A percentile compares a stretch with the other conserved stretches of the same genome.
These are phyloP conservation scores for Scomberomorus guttatus DNA, from an alignment of 2,797 vertebrate species.

Conservation along the genomic window DNA sequence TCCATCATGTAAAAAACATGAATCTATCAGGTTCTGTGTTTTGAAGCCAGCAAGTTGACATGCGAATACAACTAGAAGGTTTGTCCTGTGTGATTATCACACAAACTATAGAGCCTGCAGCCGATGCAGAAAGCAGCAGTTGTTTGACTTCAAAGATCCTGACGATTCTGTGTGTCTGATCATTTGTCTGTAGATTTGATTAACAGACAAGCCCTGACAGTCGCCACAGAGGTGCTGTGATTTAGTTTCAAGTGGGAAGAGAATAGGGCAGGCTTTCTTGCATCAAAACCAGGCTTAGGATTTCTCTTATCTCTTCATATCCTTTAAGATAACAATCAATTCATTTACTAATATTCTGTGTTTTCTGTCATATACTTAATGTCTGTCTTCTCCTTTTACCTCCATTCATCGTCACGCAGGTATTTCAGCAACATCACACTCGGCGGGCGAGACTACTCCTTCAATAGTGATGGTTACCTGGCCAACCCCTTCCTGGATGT, in stretches of 20 bases:
- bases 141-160: slow-evolving; percentile 74
- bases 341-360: slow-evolving; percentile 7
- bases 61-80: slow-evolving; percentile 66
- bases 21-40: slow-evolving; percentile 55
- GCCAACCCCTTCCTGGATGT: slow-evolving; percentile 95
- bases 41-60: slow-evolving; percentile 68
- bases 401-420: slow-evolving; percentile 75
- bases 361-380: slow-evolving; percentile 26
- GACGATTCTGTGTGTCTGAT: slow-evolving; percentile 69
- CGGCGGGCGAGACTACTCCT: slow-evolving; percentile 94
- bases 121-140: slow-evolving; percentile 53
- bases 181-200: slow-evolving; percentile 69
- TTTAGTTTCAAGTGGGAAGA: slow-evolving; percentile 55
- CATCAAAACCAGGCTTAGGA: slow-evolving; percentile 31
- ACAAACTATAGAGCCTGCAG: slow-evolving; percentile 56
- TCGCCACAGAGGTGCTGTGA: slow-evolving; percentile 51
- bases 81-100: slow-evolving; percentile 66
- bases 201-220: slow-evolving; percentile 62
- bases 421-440: slow-evolving; percentile 97
- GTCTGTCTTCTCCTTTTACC: slow-evolving; percentile 13
- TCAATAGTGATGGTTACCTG: slow-evolving; percentile 93
- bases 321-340: slow-evolving; percentile 15
- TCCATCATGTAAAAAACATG: slow-evolving; percentile 37
- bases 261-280: slow-evolving; percentile 31
- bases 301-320: slow-evolving; percentile 19